Evolutionary conservation across 2,113 vertebrate genomes (phyloP).

Genomic region (Vanacampus margaritifer): DNA sequence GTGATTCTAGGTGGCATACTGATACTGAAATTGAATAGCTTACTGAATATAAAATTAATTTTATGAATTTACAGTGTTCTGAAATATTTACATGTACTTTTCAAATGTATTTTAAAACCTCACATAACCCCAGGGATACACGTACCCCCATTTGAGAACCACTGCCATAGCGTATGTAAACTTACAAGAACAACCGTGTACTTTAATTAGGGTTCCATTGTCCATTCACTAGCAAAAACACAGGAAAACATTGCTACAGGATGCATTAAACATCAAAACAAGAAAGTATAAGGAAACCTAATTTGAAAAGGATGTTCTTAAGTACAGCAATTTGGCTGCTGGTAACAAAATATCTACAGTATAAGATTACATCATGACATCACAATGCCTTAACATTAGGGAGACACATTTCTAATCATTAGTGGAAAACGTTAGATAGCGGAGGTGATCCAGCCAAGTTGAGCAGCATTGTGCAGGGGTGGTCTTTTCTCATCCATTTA

Average conservation of each 20-base stretch:
- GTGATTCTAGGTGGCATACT: too few species aligned
- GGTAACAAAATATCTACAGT: slow-evolving; percentile 10
- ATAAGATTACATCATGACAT: slow-evolving; percentile 39
- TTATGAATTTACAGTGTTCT: too few species aligned
- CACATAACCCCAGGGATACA: too few species aligned
- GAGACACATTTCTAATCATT: slow-evolving; percentile 26
- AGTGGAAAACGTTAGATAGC: slow-evolving; percentile 27
- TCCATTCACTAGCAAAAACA: not conserved
- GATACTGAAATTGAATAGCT: too few species aligned
- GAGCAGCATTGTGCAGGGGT: not conserved
- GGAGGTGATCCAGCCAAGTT: slow-evolving; percentile 47
- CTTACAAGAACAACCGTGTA: too few species aligned
- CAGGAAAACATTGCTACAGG: not conserved
- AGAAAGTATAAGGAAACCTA: not conserved
- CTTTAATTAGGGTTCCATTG: not conserved
- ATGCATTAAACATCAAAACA: not conserved
- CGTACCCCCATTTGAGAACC: too few species aligned
- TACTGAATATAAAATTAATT: too few species aligned
- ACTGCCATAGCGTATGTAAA: too few species aligned
- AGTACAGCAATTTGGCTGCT: not conserved
- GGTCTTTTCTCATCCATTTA: not conserved
- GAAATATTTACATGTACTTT: too few species aligned
- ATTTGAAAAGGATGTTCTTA: not conserved
- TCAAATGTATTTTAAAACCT: too few species aligned
- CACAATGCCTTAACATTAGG: slow-evolving; percentile 31